Base-by-base conservation (phyloP, 2,888 invertebrate genomes). In the Drosophila infuscata region DNA sequence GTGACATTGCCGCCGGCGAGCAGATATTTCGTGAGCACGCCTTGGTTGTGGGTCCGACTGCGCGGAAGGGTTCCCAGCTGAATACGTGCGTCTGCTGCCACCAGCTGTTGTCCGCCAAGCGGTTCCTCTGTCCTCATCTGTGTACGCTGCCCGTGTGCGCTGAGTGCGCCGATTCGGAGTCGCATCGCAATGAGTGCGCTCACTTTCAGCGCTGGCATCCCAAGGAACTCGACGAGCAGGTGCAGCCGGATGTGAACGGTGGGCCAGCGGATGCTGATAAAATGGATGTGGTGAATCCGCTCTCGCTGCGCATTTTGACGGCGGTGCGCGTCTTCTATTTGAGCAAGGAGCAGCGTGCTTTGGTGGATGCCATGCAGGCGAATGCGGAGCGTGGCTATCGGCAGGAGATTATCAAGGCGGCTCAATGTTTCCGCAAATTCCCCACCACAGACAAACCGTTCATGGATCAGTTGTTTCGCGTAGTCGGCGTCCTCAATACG, bases 71-170 rank as follows among this genome's bases (percentile, higher is more conserved):
- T 43, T 92, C 94, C 25, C 94, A 94, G 66, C 70, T 93, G 64
- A 94, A 95, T 87, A 94, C 95, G 68, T 97, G 97, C 92, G 94
- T 95, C 1, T 94, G 94, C 79, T 97, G 96, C 88, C 95, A 94
- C 81, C 94, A 94, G 79, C 92, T 92, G 65, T 87, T 94, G 60
- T 92, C 84, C 52, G 82, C 94, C 71, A 88, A 86, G 64, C 88
- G 88, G 36, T 92, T 91, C 48, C 86, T 94, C 52, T 97, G 97
- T 90, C 92, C 94, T 49, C 94, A 94, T 48, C 94, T 94, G 57
- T 97, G 97, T 91, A 95, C 95, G 4, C 94, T 97, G 82, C 95
- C 96, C 25, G 93, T 97, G 48, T 97, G 97, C 92, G 93, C 93
- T 63, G 90, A 93, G 69, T 97, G 97, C 92, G 94, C 95, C 90